A percentile compares a stretch with the other conserved stretches of the same genome.
phyloP scores from a whole-genome alignment of 1,140 invertebrate genomes.

The Bombus pascuorum region DNA sequence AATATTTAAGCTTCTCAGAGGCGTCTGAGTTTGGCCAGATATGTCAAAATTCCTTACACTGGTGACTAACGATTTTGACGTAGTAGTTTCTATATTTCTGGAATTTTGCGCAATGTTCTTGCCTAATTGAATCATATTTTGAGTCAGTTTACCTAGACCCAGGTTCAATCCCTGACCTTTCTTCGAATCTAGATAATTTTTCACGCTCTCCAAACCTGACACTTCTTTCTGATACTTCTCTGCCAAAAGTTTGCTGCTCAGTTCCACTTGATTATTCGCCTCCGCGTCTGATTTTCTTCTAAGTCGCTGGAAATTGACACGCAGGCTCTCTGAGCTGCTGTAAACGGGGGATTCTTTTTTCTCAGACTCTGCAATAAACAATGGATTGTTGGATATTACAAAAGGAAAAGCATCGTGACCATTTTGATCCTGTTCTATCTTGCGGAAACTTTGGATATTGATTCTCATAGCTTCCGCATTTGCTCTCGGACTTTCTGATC shows the following conservation, averaged over 20 bases:
- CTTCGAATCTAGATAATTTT: conserved; percentile 79
- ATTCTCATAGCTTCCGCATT: conserved; percentile 74
- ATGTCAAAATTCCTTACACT: conserved; percentile 67
- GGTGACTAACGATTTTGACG: conserved; percentile 49
- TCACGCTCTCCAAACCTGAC: conserved; percentile 76
- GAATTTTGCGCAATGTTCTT: conserved; percentile 76
- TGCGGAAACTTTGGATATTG: conserved; percentile 76
- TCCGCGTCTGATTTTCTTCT: conserved; percentile 75
- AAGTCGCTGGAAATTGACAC: conserved; percentile 73
- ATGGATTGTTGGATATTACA: conserved; percentile 78
- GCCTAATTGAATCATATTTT: conserved; percentile 77
- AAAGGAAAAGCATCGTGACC: conserved; percentile 76
- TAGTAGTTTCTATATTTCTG: conserved; percentile 64
- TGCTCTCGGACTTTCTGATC: conserved; percentile 66
- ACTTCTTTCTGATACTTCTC: conserved; percentile 79
- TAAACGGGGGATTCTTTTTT: conserved; percentile 74
- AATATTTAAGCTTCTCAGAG: conserved; percentile 60
- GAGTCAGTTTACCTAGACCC: conserved; percentile 73
- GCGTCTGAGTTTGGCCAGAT: conserved; percentile 23
- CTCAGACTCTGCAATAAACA: conserved; percentile 74
- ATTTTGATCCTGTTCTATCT: conserved; percentile 75
- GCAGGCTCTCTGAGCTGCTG: conserved; percentile 74
- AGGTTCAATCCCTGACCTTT: conserved; percentile 75
- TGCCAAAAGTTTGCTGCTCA: conserved; percentile 73
- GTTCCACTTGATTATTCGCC: conserved; percentile 68